Base-by-base conservation (phyloP, 2,888 invertebrate genomes). In the Cataglyphis cursor region DNA sequence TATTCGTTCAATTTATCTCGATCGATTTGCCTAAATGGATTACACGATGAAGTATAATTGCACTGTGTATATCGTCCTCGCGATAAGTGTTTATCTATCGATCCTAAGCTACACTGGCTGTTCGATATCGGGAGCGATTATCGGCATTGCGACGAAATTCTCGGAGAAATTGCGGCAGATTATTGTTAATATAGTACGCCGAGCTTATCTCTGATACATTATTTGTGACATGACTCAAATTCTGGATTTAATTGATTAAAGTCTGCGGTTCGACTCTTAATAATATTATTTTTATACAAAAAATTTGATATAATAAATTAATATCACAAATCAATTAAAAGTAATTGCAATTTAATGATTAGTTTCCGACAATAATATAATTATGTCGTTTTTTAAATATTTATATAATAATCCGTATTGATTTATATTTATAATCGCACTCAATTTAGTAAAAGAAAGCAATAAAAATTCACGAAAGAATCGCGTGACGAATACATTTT, bases 41-140 rank as follows among this genome's bases (percentile, higher is more conserved):
- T 57, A 57, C 64, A 65, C 61, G 65, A 82, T 59, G 31, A 59
- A 72, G 12, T 73, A 80, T 59, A 80, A 80, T 80, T 80, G 73
- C 78, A 80, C 78, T 73, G 73, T 78, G 72, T 73, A 78, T 44
- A 76, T 65, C 64, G 31, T 64, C 21, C 64, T 65, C 44, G 35
- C 57, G 57, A 48, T 57, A 76, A 82, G 31, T 31, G 35, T 64
- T 24, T 78, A 72, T 76, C 35, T 78, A 72, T 76, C 78, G 81
- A 75, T 66, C 48, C 65, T 82, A 82, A 82, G 24, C 44, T 75
- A 76, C 24, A 48, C 74, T 62, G 65, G 57, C 54, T 59, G 31
- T 31, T 51, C 35, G 61, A 74, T 65, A 24, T 28, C 62, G 62
- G 28, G 21, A 44, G 54, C 38, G 48, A 76, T 57, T 57, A 61